phyloP scores from a whole-genome alignment of 2,113 vertebrate genomes.

The Chloroceryle aenea region DNA sequence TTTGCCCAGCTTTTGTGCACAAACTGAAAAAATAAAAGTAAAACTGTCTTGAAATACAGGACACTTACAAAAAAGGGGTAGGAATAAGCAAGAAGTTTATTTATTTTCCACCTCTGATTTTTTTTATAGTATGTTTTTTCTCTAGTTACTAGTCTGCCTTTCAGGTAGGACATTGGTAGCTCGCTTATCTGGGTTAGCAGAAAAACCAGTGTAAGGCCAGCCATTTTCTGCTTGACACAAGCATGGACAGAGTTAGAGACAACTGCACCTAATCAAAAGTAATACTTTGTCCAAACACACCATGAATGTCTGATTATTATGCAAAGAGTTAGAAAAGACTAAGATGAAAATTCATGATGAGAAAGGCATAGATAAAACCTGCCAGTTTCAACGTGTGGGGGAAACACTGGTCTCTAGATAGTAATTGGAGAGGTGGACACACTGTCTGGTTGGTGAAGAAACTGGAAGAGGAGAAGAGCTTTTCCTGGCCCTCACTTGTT shows the following conservation, averaged over 20 bases:
- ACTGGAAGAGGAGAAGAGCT: background rate
- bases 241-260: background rate
- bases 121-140: background rate
- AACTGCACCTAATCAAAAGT: background rate
- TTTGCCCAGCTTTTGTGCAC: background rate
- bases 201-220: background rate
- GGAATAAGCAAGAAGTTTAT: background rate
- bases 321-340: background rate
- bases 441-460: background rate
- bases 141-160: background rate
- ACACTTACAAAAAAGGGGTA: background rate
- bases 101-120: background rate
- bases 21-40: background rate
- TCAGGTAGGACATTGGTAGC: background rate
- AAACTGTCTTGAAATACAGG: background rate
- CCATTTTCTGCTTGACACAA: background rate
- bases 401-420: accelerated
- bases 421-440: background rate
- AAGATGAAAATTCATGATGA: background rate
- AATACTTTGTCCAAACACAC: background rate
- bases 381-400: background rate
- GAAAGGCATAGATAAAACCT: background rate
- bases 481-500: background rate
- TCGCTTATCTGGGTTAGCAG: background rate
- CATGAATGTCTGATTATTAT: background rate